Percentiles rank a stretch among this genome's conserved stretches.
Evolutionary conservation across 1,140 invertebrate genomes (phyloP).

Genomic region (Listronotus oregonensis): DNA sequence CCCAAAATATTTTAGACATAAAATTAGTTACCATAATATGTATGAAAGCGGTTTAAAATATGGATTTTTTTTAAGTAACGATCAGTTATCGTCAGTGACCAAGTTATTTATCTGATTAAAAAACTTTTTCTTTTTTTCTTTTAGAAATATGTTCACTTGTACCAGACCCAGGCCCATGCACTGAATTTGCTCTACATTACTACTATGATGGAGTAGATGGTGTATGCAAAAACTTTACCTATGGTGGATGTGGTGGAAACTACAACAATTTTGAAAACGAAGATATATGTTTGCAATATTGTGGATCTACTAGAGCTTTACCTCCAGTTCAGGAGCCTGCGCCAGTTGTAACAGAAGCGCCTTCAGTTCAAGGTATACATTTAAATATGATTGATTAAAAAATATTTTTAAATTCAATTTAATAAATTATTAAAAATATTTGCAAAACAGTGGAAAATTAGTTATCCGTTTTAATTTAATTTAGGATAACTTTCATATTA

Average conservation of each 20-base stretch:
- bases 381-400: too few species aligned
- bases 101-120: too few species aligned
- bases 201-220: conserved; percentile 79
- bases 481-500: too few species aligned
- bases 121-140: conserved; percentile 11
- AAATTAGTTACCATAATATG: too few species aligned
- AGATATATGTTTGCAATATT: conserved; percentile 79
- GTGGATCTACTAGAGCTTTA: conserved; percentile 56
- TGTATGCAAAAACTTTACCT: conserved; percentile 81
- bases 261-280: conserved; percentile 79
- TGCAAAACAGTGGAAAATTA: too few species aligned
- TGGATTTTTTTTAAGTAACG: too few species aligned
- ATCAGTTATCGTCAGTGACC: too few species aligned
- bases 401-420: too few species aligned
- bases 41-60: too few species aligned
- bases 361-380: conserved; percentile 7
- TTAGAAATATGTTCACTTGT: conserved; percentile 74
- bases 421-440: too few species aligned
- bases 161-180: conserved; percentile 72
- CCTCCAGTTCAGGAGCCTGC: conserved; percentile 4
- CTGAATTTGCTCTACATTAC: conserved; percentile 66
- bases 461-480: too few species aligned
- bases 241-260: conserved; percentile 85
- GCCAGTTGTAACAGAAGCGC: conserved; percentile 1
- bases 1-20: too few species aligned